A percentile compares a stretch with the other conserved stretches of the same genome.
phyloP scores from a whole-genome alignment of 2,888 invertebrate species.

The Synergus japonicus region DNA sequence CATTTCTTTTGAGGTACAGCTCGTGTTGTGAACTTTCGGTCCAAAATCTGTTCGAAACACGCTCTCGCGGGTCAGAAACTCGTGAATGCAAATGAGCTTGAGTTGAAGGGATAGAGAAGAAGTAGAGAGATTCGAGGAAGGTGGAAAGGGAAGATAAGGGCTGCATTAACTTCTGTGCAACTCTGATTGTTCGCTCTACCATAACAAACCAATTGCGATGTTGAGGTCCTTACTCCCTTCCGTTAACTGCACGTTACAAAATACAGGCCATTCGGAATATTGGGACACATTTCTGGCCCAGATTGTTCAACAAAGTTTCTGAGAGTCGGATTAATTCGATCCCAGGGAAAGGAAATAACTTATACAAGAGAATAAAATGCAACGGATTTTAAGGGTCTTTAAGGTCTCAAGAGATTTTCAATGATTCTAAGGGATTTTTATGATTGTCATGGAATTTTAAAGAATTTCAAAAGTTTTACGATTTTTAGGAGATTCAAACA shows the following conservation, averaged over 20 bases:
- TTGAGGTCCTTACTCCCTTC: constrained; percentile 51
- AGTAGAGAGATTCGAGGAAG: constrained; percentile 47
- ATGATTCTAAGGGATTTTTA: too few relatives aligned
- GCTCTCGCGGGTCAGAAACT: constrained; percentile 8
- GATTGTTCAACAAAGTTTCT: constrained; percentile 52
- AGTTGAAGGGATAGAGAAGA: constrained; percentile 46
- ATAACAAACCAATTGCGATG: constrained; percentile 55
- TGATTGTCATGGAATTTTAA: too few relatives aligned
- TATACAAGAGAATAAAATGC: not conserved
- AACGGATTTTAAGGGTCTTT: not conserved
- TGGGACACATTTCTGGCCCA: constrained; percentile 48
- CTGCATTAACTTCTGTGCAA: constrained; percentile 49
- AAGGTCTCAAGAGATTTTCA: too few relatives aligned
- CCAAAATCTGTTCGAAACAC: constrained; percentile 44
- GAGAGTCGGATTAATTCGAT: constrained; percentile 49
- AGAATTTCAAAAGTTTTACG: too few relatives aligned
- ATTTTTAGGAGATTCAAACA: too few relatives aligned
- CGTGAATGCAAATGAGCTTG: constrained; percentile 35
- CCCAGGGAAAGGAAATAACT: constrained; percentile 20
- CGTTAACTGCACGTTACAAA: constrained; percentile 47
- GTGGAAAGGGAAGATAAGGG: constrained; percentile 50
- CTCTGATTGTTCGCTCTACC: constrained; percentile 46
- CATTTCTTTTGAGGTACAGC: not conserved
- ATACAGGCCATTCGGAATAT: constrained; percentile 51
- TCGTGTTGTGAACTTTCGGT: not conserved